Conservation (phyloP, 2,888 invertebrate genomes). For the Synergus itoensis region DNA sequence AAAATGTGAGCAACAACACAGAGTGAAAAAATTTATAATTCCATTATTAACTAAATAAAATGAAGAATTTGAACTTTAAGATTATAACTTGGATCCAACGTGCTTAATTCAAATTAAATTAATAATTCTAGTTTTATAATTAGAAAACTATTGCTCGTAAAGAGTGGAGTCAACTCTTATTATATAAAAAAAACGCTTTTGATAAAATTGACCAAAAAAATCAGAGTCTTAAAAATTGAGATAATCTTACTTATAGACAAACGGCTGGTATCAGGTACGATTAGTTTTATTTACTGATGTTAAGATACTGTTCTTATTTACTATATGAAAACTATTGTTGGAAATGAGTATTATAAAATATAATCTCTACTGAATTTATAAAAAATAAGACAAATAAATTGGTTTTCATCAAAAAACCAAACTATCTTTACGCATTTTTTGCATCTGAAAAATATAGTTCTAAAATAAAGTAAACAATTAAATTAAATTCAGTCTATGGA, state of each 20-base stretch:
- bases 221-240: not conserved
- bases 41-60: too few relatives aligned
- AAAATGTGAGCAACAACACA: too few relatives aligned
- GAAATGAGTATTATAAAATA: conserved; percentile 19
- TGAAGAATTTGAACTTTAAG: too few relatives aligned
- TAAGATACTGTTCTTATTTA: conserved; percentile 24
- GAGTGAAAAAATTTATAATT: too few relatives aligned
- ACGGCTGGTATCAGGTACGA: conserved; percentile 39
- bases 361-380: not conserved
- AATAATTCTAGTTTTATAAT: not conserved
- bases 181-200: not conserved
- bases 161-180: not conserved
- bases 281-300: conserved; percentile 35
- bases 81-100: too few relatives aligned
- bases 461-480: conserved; percentile 1
- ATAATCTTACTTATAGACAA: not conserved
- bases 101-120: not conserved
- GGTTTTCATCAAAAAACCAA: not conserved
- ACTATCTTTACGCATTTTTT: not conserved
- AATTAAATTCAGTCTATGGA: conserved; percentile 32
- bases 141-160: not conserved
- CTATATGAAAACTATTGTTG: not conserved
- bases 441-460: not conserved
- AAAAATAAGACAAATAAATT: not conserved
- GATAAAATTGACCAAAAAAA: not conserved